These are phyloP conservation scores for Macheiramphus alcinus DNA, from an alignment of 2,113 vertebrate species.

Conservation along the genomic window DNA sequence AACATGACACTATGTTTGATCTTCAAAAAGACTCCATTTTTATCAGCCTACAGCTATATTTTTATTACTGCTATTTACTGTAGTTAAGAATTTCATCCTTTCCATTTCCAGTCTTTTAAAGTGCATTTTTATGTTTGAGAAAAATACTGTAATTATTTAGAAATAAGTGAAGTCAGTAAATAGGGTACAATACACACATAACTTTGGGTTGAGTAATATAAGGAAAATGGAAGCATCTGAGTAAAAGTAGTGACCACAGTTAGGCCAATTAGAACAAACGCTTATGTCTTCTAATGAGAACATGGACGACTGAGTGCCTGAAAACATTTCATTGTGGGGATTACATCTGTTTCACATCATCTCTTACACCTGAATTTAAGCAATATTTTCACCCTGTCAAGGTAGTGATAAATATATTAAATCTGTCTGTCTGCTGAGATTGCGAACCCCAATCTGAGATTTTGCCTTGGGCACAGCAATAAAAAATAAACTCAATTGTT, in stretches of 20 bases:
- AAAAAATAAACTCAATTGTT: conserved; percentile 64
- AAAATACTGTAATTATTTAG: conserved; percentile 17
- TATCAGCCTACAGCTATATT: conserved; percentile 27
- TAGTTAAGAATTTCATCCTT: conserved; percentile 23
- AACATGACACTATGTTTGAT: conserved; percentile 57
- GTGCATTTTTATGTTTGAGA: background rate
- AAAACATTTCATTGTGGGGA: background rate
- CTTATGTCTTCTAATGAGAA: background rate
- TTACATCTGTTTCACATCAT: conserved; percentile 51
- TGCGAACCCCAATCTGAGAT: conserved; percentile 65
- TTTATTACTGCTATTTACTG: conserved; percentile 33
- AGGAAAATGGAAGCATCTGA: background rate
- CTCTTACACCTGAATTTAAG: conserved; percentile 57
- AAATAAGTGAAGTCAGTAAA: background rate
- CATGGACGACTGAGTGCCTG: background rate
- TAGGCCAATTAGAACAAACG: background rate
- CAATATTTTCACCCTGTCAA: conserved; percentile 59
- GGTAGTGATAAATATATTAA: conserved; percentile 75
- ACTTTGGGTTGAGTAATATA: background rate
- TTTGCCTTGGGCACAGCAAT: conserved; percentile 64
- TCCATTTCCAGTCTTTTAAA: conserved; percentile 25
- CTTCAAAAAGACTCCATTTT: conserved; percentile 61
- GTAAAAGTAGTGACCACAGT: background rate
- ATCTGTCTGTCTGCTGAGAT: conserved; percentile 71
- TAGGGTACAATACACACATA: background rate